phyloP scores from a whole-genome alignment of 2,888 invertebrate genomes.

The Tortrix viridana region DNA sequence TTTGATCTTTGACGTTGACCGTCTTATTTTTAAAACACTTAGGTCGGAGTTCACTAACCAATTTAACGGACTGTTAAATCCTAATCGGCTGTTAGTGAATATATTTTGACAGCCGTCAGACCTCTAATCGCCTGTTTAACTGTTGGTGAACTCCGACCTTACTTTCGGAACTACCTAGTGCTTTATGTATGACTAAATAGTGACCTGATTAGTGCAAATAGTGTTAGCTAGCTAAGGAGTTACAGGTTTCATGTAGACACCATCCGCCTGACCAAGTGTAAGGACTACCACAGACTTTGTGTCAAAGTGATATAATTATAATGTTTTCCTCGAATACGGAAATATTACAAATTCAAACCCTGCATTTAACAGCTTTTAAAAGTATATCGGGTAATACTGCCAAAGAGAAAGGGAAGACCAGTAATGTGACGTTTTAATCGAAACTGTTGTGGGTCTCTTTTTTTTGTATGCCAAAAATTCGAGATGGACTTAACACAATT shows the following conservation, averaged over 20 bases:
- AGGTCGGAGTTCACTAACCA: too few species aligned
- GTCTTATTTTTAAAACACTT: too few species aligned
- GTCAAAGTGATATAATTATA: conserved; percentile 35
- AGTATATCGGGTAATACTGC: conserved; percentile 2
- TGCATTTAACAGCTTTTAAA: conserved; percentile 24
- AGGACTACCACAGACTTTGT: conserved; percentile 33
- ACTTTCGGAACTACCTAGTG: conserved; percentile 10
- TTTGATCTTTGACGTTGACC: too few species aligned
- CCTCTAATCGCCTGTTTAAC: too few species aligned
- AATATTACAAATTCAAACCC: conserved; percentile 19
- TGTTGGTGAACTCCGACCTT: too few species aligned
- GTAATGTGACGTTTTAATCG: conserved; percentile 20
- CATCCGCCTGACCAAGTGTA: conserved; percentile 29
- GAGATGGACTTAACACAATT: conserved; percentile 4
- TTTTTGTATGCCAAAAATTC: conserved; percentile 22
- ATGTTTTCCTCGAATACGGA: conserved; percentile 28
- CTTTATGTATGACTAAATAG: conserved; percentile 20
- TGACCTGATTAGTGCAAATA: conserved; percentile 32
- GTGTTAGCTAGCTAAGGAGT: conserved; percentile 8
- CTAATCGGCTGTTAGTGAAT: too few species aligned
- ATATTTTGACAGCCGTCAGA: too few species aligned
- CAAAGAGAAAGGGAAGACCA: conserved; percentile 25
- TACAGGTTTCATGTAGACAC: conserved; percentile 10
- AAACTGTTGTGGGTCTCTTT: conserved; percentile 8
- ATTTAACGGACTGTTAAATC: too few species aligned